Conservation (phyloP, 1,140 invertebrate species). For the Drosophila parvula region DNA sequence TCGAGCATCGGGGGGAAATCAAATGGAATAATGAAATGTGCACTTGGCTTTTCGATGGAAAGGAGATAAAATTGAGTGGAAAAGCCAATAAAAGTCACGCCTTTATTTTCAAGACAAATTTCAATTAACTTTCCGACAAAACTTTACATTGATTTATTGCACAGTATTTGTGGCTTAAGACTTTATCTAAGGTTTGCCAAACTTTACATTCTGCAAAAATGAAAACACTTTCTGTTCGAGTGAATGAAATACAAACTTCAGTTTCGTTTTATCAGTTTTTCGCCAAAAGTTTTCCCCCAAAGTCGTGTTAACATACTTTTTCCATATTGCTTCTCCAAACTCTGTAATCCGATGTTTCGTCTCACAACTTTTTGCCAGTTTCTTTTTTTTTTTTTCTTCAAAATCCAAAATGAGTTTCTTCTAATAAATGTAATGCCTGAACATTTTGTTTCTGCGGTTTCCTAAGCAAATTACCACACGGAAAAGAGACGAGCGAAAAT, state of each 20-base stretch:
- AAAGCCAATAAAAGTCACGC: constrained; percentile 1
- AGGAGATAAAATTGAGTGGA: constrained; percentile 15
- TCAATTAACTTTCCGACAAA: neutral
- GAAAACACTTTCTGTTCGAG: neutral
- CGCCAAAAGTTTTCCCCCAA: constrained; percentile 4
- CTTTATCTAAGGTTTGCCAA: no score
- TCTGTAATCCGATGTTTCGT: constrained; percentile 20
- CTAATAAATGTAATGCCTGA: constrained; percentile 34
- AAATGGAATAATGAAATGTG: constrained; percentile 25
- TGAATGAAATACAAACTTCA: constrained; percentile 3
- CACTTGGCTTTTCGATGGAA: constrained; percentile 16
- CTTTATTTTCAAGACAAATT: neutral
- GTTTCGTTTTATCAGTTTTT: constrained; percentile 2
- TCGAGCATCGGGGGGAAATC: constrained; percentile 7
- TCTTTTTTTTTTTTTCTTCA: neutral
- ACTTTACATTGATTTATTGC: neutral
- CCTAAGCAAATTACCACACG: constrained; percentile 52
- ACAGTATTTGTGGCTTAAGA: neutral
- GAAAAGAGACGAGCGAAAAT: constrained; percentile 24
- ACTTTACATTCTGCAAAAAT: no score
- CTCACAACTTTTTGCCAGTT: constrained; percentile 24
- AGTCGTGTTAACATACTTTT: constrained; percentile 2
- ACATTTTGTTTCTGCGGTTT: constrained; percentile 55
- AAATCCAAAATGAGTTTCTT: constrained; percentile 28
- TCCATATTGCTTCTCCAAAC: constrained; percentile 6